phyloP scores from a whole-genome alignment of 2,888 invertebrate genomes.

The Polia nebulosa region DNA sequence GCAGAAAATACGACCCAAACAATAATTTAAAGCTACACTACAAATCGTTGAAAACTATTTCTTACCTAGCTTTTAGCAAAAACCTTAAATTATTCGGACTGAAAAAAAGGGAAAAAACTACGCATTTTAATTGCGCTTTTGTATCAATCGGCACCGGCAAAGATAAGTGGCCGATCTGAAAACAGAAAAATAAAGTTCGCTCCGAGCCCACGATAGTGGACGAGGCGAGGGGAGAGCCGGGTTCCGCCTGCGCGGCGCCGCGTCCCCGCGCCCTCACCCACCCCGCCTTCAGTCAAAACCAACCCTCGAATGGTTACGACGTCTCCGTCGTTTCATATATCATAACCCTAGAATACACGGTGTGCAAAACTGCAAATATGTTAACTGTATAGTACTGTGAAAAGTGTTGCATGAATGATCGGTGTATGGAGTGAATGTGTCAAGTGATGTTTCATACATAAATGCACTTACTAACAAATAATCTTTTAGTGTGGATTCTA shows the following conservation, averaged over 20 bases:
- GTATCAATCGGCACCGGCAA: constrained; percentile 69
- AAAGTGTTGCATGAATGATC: constrained; percentile 57
- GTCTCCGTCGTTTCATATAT: constrained; percentile 62
- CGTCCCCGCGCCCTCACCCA: constrained; percentile 61
- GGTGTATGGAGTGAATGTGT: constrained; percentile 62
- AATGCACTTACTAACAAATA: constrained; percentile 66
- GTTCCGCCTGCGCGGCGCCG: constrained; percentile 80
- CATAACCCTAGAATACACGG: constrained; percentile 59
- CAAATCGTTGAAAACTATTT: constrained; percentile 8
- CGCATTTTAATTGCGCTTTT: constrained; percentile 73
- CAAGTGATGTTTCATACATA: constrained; percentile 61
- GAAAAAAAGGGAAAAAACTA: constrained; percentile 16
- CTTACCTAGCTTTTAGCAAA: constrained; percentile 6
- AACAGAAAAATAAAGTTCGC: constrained; percentile 80
- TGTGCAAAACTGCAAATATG: constrained; percentile 51
- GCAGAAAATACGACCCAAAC: background rate
- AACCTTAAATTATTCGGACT: constrained; percentile 35
- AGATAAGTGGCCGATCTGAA: constrained; percentile 79
- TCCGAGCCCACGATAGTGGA: constrained; percentile 66
- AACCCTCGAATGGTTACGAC: constrained; percentile 69
- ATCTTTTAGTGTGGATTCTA: constrained; percentile 62
- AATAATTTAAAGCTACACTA: background rate
- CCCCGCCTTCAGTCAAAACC: constrained; percentile 75
- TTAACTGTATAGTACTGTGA: constrained; percentile 57
- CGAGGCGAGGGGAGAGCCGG: constrained; percentile 49